phyloP scores from a whole-genome alignment of 2,797 vertebrate species.

The Selene dorsalis region DNA sequence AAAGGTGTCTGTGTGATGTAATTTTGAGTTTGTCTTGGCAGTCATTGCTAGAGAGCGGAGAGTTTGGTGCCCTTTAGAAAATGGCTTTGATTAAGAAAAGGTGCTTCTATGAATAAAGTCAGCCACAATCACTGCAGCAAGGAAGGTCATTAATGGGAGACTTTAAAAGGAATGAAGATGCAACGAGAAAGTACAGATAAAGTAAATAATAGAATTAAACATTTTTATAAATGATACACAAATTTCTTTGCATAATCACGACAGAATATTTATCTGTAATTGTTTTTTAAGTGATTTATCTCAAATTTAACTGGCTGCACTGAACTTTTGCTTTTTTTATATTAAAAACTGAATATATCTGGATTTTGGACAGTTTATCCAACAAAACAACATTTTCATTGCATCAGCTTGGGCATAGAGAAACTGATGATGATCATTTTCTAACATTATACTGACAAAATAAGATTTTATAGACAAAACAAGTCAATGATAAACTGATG shows the following conservation, averaged over 20 bases:
- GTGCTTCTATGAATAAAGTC: slow-evolving; percentile 33
- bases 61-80: slow-evolving; percentile 38
- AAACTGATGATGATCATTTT: background rate
- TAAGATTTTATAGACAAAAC: background rate
- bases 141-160: background rate
- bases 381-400: background rate
- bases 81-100: slow-evolving; percentile 30
- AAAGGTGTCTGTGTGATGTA: slow-evolving; percentile 29
- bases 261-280: background rate
- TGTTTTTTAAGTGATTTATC: background rate
- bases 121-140: background rate
- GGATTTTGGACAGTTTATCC: background rate
- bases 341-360: background rate
- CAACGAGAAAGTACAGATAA: background rate
- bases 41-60: slow-evolving; percentile 12
- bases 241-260: background rate
- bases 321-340: background rate
- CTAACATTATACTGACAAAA: background rate
- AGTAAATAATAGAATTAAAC: background rate
- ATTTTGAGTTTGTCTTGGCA: slow-evolving; percentile 38
- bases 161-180: background rate
- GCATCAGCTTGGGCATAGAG: background rate
- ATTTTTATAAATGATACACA: background rate
- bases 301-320: background rate
- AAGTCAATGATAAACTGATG: background rate